phyloP scores from a whole-genome alignment of 1,140 invertebrate species.

The Pseudoatta argentina region DNA sequence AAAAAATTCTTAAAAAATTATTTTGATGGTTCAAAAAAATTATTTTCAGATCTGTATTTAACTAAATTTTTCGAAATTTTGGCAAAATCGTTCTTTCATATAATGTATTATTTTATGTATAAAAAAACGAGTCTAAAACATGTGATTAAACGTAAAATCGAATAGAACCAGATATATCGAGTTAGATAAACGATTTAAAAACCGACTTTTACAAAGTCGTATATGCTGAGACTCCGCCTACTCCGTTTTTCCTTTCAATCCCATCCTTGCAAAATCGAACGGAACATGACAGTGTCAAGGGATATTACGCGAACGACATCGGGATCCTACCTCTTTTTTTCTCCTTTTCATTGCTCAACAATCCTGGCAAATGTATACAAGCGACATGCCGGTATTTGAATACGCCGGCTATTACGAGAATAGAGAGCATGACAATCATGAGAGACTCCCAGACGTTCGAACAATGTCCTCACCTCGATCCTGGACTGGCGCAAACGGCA shows the following conservation, averaged over 20 bases:
- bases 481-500: constrained; percentile 79
- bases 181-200: neutral
- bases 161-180: neutral
- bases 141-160: neutral
- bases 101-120: neutral
- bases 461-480: constrained; percentile 82
- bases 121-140: neutral
- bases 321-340: constrained; percentile 54
- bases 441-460: constrained; percentile 84
- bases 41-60: too few species aligned
- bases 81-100: too few species aligned
- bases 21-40: too few species aligned
- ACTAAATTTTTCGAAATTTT: too few species aligned
- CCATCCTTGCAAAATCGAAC: constrained; percentile 34
- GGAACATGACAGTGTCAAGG: constrained; percentile 24
- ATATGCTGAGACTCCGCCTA: neutral
- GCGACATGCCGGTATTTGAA: constrained; percentile 81
- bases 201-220: neutral
- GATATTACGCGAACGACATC: constrained; percentile 44
- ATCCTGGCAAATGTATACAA: constrained; percentile 78
- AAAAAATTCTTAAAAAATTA: neutral
- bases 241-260: constrained; percentile 8
- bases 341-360: constrained; percentile 78
- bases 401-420: constrained; percentile 82
- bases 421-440: constrained; percentile 84